A percentile compares a stretch with the other conserved stretches of the same genome.
phyloP scores from a whole-genome alignment of 1,140 invertebrate species.

The Andricus grossulariae region DNA sequence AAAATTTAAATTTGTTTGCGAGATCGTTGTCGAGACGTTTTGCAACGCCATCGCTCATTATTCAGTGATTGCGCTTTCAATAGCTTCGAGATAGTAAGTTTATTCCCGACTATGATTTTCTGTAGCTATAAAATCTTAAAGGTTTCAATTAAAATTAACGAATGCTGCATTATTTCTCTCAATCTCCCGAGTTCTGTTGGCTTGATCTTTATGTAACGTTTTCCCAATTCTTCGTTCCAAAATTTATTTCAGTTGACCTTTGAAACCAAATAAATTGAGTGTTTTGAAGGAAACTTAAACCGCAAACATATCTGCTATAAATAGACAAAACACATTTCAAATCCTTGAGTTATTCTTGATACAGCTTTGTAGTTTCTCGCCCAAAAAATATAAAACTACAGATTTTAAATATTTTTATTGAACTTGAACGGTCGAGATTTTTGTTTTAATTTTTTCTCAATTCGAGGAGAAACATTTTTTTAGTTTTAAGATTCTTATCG shows the following conservation, averaged over 20 bases:
- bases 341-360: background rate
- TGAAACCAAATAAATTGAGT: constrained; percentile 24
- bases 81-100: background rate
- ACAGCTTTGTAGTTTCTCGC: too few species aligned
- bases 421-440: too few species aligned
- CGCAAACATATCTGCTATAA: constrained; percentile 9
- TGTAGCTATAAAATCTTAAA: background rate
- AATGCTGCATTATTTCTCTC: background rate
- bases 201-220: constrained; percentile 7
- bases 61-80: background rate
- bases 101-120: constrained; percentile 9
- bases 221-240: background rate
- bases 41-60: background rate
- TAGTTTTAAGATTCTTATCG: too few species aligned
- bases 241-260: constrained; percentile 28
- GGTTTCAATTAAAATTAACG: background rate
- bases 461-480: too few species aligned
- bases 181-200: background rate
- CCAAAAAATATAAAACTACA: background rate
- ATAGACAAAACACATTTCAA: constrained; percentile 17
- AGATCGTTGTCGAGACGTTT: constrained; percentile 1
- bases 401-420: background rate
- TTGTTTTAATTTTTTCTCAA: too few species aligned
- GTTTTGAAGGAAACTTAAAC: constrained; percentile 16
- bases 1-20: constrained; percentile 8